Percentiles rank a stretch among this genome's conserved stretches.
phyloP scores from a whole-genome alignment of 1,140 invertebrate genomes.

The Drosophila aff. region DNA sequence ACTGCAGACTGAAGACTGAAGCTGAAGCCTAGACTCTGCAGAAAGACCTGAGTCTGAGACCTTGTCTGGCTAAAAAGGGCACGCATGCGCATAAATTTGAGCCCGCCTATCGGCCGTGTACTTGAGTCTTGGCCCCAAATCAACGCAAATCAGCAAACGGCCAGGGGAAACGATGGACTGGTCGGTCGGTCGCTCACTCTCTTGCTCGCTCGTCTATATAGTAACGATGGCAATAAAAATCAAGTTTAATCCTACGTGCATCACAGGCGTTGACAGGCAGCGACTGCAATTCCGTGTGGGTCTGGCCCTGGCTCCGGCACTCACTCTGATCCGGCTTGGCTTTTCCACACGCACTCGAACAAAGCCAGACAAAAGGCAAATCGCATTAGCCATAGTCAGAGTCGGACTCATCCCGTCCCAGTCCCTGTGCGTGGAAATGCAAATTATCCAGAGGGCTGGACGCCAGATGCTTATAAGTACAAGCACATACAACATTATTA shows the following conservation, averaged over 20 bases:
- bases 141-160: conserved; percentile 65
- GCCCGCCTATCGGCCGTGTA: conserved; percentile 59
- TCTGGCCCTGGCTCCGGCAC: conserved; percentile 24
- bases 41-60: conserved; percentile 12
- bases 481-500: conserved; percentile 79
- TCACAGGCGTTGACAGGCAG: conserved; percentile 74
- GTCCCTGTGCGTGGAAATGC: conserved; percentile 50
- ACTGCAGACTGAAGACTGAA: background rate
- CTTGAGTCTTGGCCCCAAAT: conserved; percentile 67
- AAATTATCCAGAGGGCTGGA: conserved; percentile 61
- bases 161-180: conserved; percentile 6
- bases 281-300: conserved; percentile 56
- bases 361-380: conserved; percentile 64
- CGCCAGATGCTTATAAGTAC: conserved; percentile 54
- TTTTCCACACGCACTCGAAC: conserved; percentile 48
- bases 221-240: conserved; percentile 83
- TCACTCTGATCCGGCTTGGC: conserved; percentile 11
- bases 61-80: conserved; percentile 58
- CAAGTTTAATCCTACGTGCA: conserved; percentile 83
- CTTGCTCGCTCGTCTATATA: conserved; percentile 67
- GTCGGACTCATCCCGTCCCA: conserved; percentile 6
- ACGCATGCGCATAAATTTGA: conserved; percentile 72
- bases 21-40: background rate
- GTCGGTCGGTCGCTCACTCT: background rate
- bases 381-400: conserved; percentile 52